Evolutionary conservation across 2,113 vertebrate species (phyloP).

Genomic region (Cephalophus harveyi): DNA sequence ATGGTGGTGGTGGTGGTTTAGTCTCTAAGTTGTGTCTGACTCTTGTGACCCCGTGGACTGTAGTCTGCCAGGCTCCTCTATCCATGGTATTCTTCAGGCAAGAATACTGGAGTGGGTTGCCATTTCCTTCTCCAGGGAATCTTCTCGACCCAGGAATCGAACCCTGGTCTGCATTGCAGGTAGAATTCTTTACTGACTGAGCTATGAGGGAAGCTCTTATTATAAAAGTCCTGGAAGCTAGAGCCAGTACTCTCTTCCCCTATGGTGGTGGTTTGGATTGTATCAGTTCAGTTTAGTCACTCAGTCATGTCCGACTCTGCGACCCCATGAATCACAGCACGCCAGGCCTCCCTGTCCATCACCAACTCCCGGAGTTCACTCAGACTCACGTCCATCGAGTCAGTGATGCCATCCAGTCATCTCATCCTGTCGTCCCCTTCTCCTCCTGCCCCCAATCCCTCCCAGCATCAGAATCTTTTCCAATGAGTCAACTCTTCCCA

Average conservation of each 20-base stretch:
- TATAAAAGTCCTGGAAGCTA: not conserved
- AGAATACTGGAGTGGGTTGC: not conserved
- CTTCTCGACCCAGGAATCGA: not conserved
- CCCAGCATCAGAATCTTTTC: too few species aligned
- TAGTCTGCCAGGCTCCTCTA: not conserved
- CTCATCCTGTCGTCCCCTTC: too few species aligned
- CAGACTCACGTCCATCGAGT: too few species aligned
- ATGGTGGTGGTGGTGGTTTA: not conserved
- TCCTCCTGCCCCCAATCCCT: too few species aligned
- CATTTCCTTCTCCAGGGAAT: not conserved
- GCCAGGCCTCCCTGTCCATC: too few species aligned
- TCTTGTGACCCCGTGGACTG: not conserved
- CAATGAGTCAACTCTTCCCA: too few species aligned
- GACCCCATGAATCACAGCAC: too few species aligned
- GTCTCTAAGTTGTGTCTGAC: fast-evolving
- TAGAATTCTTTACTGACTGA: not conserved
- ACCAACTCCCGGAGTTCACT: too few species aligned
- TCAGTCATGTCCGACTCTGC: too few species aligned
- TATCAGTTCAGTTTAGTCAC: too few species aligned
- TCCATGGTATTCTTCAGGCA: not conserved
- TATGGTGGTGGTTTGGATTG: not conserved
- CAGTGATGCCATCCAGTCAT: too few species aligned
- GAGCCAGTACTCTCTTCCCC: not conserved
- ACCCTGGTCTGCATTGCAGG: not conserved
- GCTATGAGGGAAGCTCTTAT: not conserved